Base-by-base conservation (phyloP, 30 jellyfish, hydroid and myxozoan genomes). In the Sanderia malayensis region DNA sequence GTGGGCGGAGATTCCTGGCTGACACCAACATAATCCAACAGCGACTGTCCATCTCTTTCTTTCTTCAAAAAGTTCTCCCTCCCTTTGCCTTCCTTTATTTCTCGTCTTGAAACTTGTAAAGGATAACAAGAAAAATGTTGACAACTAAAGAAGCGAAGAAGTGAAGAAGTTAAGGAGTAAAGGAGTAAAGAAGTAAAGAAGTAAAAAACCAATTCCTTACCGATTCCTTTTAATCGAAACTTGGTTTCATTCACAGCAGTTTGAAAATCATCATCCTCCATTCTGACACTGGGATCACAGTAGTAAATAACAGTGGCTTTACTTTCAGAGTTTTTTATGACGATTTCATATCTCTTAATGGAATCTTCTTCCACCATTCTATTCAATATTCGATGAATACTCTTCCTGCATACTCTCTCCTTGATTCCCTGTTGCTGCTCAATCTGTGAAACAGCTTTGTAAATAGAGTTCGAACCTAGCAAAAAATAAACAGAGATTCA, bases 361-460 rank as follows among this genome's bases (percentile, higher is more conserved):
- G 44, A 30, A 19, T 64, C 34, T 7, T 44, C 79, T 17, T 44
- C 53, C 3, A 47, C 74, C 73, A 76, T 64, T 10, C 71, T 58
- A 0, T 76, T 34, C 17, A 76, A 37, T 3, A 62, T 17, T 11
- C 80, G 63, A 15, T 1, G 52, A 8, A 76, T 25, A 66, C 88
- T 76, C 44, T 44, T 76, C 27, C 88, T 64, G 62, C 88, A 76
- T 28, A 65, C 88, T 29, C 31, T 64, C 30, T 65, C 88, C 60
- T 61, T 61, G 20, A 61, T 37, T 1, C 88, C 88, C 41, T 18
- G 11, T 34, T 62, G 60, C 29, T 76, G 57, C 69, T 76, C 88
- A 21, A 20, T 20, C 0, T 19, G 64, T 20, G 45, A 15, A 0
- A 76, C 77, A 31, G 61, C 67, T 27, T 76, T 76, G 73, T 44